Evolutionary conservation across 2,888 invertebrate species (phyloP).

Genomic region (Furcula furcula): DNA sequence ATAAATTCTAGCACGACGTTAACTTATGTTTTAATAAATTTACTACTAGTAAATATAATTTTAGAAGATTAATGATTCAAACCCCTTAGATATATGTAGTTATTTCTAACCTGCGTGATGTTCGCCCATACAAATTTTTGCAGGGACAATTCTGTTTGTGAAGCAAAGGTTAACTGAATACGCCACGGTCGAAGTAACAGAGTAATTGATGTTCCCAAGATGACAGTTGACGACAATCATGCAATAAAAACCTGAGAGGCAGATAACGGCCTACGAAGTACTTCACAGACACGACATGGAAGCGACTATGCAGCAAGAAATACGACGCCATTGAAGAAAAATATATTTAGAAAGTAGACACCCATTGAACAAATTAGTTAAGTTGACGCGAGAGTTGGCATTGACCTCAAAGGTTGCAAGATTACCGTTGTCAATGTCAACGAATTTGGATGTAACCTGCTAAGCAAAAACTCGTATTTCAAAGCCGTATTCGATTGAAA

Average conservation of each 20-base stretch:
- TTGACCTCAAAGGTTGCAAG: constrained; percentile 7
- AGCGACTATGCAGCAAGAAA: neutral
- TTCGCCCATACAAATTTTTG: too few species aligned
- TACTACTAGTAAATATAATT: too few species aligned
- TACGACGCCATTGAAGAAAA: neutral
- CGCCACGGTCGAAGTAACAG: constrained; percentile 44
- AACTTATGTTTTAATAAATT: too few species aligned
- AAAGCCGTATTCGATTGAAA: neutral
- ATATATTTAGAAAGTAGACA: neutral
- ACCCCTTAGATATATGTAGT: too few species aligned
- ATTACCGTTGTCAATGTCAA: neutral
- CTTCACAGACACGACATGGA: constrained; percentile 1
- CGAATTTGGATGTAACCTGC: neutral
- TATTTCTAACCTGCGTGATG: too few species aligned
- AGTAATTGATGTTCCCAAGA: constrained; percentile 52
- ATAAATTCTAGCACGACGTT: too few species aligned
- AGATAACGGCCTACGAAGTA: constrained; percentile 20
- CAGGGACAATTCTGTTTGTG: constrained; percentile 15
- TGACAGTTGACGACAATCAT: constrained; percentile 56
- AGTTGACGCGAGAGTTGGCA: constrained; percentile 5
- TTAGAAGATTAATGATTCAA: too few species aligned
- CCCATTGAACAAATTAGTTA: neutral
- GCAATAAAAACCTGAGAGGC: constrained; percentile 48
- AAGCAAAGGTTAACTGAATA: constrained; percentile 35
- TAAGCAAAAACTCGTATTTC: neutral